Base-by-base conservation (phyloP, 2,888 invertebrate species). In the Hanleya hanleyi region DNA sequence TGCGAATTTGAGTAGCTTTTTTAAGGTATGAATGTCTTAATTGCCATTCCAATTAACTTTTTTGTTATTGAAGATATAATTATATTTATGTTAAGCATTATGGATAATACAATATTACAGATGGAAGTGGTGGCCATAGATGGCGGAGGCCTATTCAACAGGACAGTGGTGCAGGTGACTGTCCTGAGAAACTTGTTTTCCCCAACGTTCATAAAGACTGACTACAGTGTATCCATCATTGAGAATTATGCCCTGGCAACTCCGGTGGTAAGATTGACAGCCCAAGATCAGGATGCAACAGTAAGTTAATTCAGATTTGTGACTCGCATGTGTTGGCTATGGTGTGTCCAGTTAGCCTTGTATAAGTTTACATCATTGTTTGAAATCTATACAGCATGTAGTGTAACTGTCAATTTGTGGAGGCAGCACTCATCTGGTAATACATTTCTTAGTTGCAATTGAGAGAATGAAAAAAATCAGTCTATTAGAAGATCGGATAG, bases 71-170 rank as follows among this genome's bases (percentile, higher is more conserved):
- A 15, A 15, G 18, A 29, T 33, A 15, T 5, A n/a, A 37, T 33
- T 47, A 22, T 33, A 65, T 26, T 18, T 18, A 22, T n/a, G n/a
- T n/a, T 41, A 3, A n/a, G 64, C n/a, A 38, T 32, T 33, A n/a
- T n/a, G n/a, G n/a, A n/a, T n/a, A n/a, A n/a, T n/a, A n/a, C n/a
- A n/a, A n/a, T 51, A 47, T 68, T 75, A 33, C 73, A 87, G 88
- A 69, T 88, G 18, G 77, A 83, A 15, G 76, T 88, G 0, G 73
- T 78, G 15, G 88, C 86, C 0, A 82, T 83, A 29, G 88, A 88
- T 69, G 84, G 85, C 1, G 87, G 87, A 22, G 87, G 85, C 2
- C 70, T 78, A 1, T 73, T 76, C 5, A 75, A 80, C 1, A 84
- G 83, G 26, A 80, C 81, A 1, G 83, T 82, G 6, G 84, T 85